Evolutionary conservation across 2,888 invertebrate genomes (phyloP), one percentile per base, ranked within the genome.

Genomic region (Orthosia cruda): DNA sequence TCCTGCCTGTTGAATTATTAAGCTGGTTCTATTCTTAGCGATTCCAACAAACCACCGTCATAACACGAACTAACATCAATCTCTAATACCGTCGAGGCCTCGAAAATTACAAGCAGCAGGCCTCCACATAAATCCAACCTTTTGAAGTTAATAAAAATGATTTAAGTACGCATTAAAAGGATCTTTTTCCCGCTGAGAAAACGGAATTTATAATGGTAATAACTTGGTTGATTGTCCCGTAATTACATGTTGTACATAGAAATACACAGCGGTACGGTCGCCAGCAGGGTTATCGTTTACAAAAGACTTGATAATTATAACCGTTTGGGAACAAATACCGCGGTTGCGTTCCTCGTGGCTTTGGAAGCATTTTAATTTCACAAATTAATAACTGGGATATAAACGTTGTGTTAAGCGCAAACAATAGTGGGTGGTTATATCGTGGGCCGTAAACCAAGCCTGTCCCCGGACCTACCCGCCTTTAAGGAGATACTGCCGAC

Each of bases 141-240:
- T 95, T 96, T 93, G 93, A 93, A 95, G 93, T 95, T 95, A 94
- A 95, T 96, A 96, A 96, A 96, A 95, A 96, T 96, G 95, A 96
- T 96, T 95, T 95, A 96, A 94, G 93, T 87, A 93, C 91, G 92
- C 95, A 95, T 95, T 95, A 95, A 94, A 94, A 93, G 93, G 92
- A 94, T 95, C 92, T 94, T 93, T 93, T 92, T 91, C 89, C 89
- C 89, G 91, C 91, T 89, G 90, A 93, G 92, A 93, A 93, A 92
- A 93, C 89, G 90, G 88, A 94, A 94, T 95, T 94, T 95, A 94
- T 95, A 94, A 93, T 93, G 91, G 93, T 89, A 90, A 93, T 94
- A 94, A 93, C 92, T 93, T 90, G 86, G 87, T 81, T 91, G 91
- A 94, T 93, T 93, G 93, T 93, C 89, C 90, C 90, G 89, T 92